phyloP scores from a whole-genome alignment of 2,113 vertebrate species.

The Sisor rabdophorus region DNA sequence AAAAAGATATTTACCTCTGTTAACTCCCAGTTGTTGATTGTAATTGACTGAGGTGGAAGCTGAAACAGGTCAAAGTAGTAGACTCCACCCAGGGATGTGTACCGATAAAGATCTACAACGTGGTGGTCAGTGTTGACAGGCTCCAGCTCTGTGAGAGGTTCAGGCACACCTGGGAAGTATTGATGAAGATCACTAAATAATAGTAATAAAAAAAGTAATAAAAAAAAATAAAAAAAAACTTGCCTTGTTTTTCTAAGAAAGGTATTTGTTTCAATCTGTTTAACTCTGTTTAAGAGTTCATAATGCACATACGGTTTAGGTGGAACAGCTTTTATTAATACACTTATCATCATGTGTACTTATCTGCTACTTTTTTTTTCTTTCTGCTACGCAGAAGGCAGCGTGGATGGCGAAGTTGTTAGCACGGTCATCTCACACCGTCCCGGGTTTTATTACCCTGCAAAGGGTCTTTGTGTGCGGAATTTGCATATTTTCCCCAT shows the following conservation, averaged over 20 bases:
- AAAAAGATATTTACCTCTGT: slow-evolving; percentile 69
- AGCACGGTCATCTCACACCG: too few species aligned
- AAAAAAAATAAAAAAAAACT: neutral
- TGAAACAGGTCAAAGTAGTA: slow-evolving; percentile 73
- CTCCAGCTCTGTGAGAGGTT: neutral
- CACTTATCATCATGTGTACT: too few species aligned
- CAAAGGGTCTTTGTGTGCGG: too few species aligned
- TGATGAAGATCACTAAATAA: slow-evolving; percentile 11
- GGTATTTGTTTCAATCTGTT: neutral
- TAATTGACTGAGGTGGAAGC: slow-evolving; percentile 74
- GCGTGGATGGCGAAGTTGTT: too few species aligned
- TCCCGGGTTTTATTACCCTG: too few species aligned
- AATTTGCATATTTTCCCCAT: too few species aligned
- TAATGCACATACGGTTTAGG: too few species aligned
- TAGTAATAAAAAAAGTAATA: neutral
- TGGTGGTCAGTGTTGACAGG: neutral
- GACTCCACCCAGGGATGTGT: slow-evolving; percentile 77
- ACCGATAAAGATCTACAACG: slow-evolving; percentile 73
- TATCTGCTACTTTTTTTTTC: too few species aligned
- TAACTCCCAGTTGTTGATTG: slow-evolving; percentile 74
- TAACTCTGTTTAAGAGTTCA: neutral
- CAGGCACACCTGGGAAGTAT: slow-evolving; percentile 50
- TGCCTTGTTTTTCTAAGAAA: neutral
- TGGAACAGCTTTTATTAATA: too few species aligned
- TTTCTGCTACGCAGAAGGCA: too few species aligned